phyloP scores from a whole-genome alignment of 2,888 invertebrate genomes.

The Papilio demoleus region DNA sequence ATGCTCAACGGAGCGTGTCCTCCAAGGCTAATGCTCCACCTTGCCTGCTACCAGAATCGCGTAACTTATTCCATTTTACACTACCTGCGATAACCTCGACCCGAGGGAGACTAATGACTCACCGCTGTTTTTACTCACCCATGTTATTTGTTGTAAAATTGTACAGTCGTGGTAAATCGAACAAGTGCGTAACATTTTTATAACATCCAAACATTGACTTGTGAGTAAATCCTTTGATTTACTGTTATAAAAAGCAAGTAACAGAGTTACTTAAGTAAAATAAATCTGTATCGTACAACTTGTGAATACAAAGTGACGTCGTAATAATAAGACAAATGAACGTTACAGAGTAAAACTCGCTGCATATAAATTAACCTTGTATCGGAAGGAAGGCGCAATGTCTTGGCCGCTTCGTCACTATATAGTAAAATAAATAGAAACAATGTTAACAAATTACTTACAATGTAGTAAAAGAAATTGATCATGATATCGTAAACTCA shows the following conservation, averaged over 20 bases:
- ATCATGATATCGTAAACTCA: too few species aligned
- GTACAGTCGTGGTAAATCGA: too few species aligned
- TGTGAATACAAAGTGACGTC: constrained; percentile 34
- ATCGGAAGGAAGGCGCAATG: constrained; percentile 31
- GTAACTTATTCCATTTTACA: constrained; percentile 61
- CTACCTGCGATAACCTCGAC: constrained; percentile 48
- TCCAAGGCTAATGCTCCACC: constrained; percentile 76
- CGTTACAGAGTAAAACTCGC: constrained; percentile 28
- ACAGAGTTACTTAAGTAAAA: constrained; percentile 34
- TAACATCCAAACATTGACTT: constrained; percentile 23
- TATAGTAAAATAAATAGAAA: not conserved
- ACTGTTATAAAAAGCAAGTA: constrained; percentile 38
- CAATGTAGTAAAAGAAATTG: not conserved
- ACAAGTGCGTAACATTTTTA: constrained; percentile 26
- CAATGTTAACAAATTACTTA: constrained; percentile 6
- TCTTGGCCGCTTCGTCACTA: constrained; percentile 19
- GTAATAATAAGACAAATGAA: constrained; percentile 39
- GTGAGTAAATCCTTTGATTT: constrained; percentile 32
- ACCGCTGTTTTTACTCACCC: constrained; percentile 33
- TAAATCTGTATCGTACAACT: constrained; percentile 35
- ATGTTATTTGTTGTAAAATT: constrained; percentile 20
- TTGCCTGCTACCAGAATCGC: constrained; percentile 56
- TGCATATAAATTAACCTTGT: constrained; percentile 39
- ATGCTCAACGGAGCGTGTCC: constrained; percentile 73
- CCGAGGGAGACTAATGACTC: constrained; percentile 40